Conservation (phyloP, 1,140 invertebrate genomes). For the Bilobella aurantiaca region DNA sequence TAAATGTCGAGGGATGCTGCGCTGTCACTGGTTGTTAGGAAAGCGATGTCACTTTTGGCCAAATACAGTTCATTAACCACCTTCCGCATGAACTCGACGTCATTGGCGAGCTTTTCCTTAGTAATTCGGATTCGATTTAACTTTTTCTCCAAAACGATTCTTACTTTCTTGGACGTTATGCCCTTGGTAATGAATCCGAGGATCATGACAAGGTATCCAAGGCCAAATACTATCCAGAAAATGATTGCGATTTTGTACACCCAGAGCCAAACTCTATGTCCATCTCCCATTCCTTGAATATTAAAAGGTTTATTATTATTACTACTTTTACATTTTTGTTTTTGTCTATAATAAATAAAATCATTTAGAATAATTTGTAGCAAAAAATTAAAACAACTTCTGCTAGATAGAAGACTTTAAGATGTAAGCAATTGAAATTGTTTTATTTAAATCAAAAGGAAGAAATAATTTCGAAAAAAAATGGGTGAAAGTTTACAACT, state of each 20-base stretch:
- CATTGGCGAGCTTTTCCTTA: constrained; percentile 63
- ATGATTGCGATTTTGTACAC: constrained; percentile 63
- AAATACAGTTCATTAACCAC: constrained; percentile 67
- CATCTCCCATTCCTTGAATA: constrained; percentile 26
- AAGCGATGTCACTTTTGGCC: constrained; percentile 52
- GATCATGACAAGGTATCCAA: constrained; percentile 84
- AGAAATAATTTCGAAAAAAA: neutral
- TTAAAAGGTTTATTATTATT: too few species aligned
- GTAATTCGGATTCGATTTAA: constrained; percentile 44
- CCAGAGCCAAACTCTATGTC: constrained; percentile 43
- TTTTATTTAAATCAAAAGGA: neutral
- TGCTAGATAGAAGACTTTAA: constrained; percentile 14
- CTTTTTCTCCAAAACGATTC: constrained; percentile 58
- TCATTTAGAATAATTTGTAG: neutral
- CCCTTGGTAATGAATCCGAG: constrained; percentile 70
- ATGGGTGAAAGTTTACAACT: neutral
- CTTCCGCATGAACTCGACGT: constrained; percentile 58
- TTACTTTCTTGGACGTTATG: constrained; percentile 61
- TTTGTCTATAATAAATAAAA: neutral
- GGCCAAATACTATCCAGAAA: constrained; percentile 74
- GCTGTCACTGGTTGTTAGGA: neutral
- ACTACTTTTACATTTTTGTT: too few species aligned
- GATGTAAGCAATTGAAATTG: neutral
- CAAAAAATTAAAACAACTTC: constrained; percentile 12
- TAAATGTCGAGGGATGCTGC: neutral